These are phyloP conservation scores for Papilio machaon DNA, from an alignment of 1,140 invertebrate genomes.

Conservation along the genomic window DNA sequence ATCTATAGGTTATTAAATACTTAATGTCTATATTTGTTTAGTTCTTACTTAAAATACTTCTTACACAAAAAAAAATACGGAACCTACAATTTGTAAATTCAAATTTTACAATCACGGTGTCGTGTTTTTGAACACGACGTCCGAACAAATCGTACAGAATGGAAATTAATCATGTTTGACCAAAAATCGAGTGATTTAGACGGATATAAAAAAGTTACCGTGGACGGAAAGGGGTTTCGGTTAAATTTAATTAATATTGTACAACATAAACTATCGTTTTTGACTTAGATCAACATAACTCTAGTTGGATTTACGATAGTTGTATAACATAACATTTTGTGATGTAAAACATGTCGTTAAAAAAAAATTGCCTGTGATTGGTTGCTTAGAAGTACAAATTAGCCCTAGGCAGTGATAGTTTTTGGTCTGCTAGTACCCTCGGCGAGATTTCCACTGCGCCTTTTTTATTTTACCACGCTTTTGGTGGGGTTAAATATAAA, in stretches of 20 bases:
- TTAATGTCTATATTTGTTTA: no score
- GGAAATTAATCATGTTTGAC: constrained; percentile 17
- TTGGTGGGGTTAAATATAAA: no score
- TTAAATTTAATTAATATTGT: constrained; percentile 10
- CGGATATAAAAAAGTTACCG: constrained; percentile 1
- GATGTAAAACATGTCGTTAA: neutral
- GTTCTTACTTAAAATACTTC: no score
- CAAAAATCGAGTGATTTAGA: neutral
- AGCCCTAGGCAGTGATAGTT: no score
- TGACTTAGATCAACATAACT: neutral
- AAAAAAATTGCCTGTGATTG: no score
- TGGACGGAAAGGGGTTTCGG: neutral
- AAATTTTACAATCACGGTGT: neutral
- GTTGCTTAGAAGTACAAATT: no score
- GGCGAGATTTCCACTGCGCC: no score
- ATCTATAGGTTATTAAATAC: no score
- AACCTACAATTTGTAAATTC: neutral
- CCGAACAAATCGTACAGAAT: constrained; percentile 2
- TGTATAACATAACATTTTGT: constrained; percentile 10
- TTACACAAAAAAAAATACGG: neutral
- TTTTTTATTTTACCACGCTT: no score
- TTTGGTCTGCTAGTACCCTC: no score
- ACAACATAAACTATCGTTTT: neutral
- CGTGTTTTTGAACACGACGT: neutral
- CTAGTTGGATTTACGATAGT: neutral